Evolutionary conservation across 1,140 invertebrate genomes (phyloP).

Genomic region (Pantala flavescens): DNA sequence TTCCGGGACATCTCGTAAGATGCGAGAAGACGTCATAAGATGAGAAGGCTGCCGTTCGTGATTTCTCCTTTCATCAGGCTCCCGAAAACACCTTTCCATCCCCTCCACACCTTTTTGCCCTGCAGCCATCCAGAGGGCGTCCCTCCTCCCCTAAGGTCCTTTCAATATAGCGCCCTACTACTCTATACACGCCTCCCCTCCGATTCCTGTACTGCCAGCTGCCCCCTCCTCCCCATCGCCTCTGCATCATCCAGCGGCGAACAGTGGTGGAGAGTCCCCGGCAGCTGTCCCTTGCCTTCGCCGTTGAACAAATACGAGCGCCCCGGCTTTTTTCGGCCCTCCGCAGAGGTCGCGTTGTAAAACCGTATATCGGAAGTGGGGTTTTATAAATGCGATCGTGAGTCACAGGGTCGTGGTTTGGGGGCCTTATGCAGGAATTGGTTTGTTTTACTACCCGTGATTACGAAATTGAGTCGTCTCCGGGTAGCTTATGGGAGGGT

Average conservation of each 20-base stretch:
- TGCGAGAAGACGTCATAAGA: too few species aligned
- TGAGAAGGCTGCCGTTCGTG: too few species aligned
- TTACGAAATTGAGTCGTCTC: too few species aligned
- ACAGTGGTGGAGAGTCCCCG: neutral
- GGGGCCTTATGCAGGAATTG: neutral
- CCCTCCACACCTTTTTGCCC: too few species aligned
- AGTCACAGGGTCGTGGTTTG: neutral
- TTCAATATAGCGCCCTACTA: too few species aligned
- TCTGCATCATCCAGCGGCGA: neutral
- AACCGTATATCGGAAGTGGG: neutral
- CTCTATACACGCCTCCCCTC: neutral
- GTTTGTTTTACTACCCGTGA: neutral
- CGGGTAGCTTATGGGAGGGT: too few species aligned
- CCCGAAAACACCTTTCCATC: too few species aligned
- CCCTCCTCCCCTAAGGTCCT: too few species aligned
- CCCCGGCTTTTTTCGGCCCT: neutral
- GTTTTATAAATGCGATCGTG: neutral
- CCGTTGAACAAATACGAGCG: neutral
- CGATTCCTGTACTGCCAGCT: neutral
- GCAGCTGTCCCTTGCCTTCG: neutral
- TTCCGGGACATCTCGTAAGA: too few species aligned
- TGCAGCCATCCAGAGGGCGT: too few species aligned
- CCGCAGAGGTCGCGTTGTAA: neutral
- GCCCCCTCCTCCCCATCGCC: neutral
- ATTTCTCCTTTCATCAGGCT: too few species aligned